These are phyloP conservation scores for Diplogasteroides magnus DNA, from an alignment of 1,140 invertebrate genomes.

Conservation along the genomic window DNA sequence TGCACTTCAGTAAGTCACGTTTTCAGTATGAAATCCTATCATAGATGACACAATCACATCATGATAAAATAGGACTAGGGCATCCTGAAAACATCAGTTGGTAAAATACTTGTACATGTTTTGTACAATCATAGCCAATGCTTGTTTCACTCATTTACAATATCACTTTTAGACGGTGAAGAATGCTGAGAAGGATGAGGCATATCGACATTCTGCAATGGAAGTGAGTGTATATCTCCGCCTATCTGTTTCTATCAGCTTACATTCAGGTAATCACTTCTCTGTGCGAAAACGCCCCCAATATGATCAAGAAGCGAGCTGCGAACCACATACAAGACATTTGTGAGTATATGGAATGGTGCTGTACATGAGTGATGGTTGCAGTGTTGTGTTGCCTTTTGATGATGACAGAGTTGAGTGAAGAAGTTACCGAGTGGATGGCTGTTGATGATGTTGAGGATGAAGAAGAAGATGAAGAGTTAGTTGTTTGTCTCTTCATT, in stretches of 20 bases:
- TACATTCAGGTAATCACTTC: constrained; percentile 91
- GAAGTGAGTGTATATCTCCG: too few relatives aligned
- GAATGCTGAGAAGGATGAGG: constrained; percentile 71
- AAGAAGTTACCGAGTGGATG: constrained; percentile 83
- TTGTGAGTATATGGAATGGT: constrained; percentile 40
- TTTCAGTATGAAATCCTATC: too few relatives aligned
- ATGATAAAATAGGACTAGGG: too few relatives aligned
- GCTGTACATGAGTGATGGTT: constrained; percentile 57
- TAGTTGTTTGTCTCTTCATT: constrained; percentile 15
- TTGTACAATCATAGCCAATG: too few relatives aligned
- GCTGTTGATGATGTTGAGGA: constrained; percentile 67
- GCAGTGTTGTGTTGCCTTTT: constrained; percentile 69
- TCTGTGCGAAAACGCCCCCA: constrained; percentile 83
- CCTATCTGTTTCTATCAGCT: too few relatives aligned
- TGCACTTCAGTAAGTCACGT: constrained; percentile 58
- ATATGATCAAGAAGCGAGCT: constrained; percentile 84
- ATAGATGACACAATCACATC: too few relatives aligned
- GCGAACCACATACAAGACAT: constrained; percentile 69
- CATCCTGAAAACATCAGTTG: too few relatives aligned
- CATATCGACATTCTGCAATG: constrained; percentile 80
- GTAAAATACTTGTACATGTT: too few relatives aligned
- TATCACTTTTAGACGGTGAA: constrained; percentile 61
- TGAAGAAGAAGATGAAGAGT: constrained; percentile 74
- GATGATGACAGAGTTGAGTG: constrained; percentile 95
- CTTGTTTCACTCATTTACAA: neutral